A percentile compares a stretch with the other conserved stretches of the same genome.
Evolutionary conservation across 2,797 vertebrate species (phyloP).

Genomic region (Tamandua tetradactyla): DNA sequence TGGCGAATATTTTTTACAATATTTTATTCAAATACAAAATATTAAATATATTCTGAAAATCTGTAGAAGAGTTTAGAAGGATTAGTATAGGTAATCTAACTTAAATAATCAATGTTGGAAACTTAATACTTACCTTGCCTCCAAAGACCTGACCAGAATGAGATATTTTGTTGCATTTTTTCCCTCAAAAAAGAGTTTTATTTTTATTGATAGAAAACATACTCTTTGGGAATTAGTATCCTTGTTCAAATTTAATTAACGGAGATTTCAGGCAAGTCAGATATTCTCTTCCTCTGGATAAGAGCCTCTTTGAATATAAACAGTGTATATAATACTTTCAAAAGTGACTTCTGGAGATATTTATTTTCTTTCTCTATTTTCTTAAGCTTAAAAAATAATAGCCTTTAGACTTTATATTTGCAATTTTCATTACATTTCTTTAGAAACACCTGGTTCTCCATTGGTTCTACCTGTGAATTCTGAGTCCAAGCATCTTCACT

Average conservation of each 20-base stretch:
- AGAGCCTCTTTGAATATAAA: neutral
- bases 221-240: neutral
- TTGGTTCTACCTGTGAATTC: neutral
- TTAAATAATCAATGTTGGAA: neutral
- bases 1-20: neutral
- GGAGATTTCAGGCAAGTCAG: neutral
- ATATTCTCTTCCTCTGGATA: neutral
- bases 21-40: neutral
- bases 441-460: neutral
- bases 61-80: neutral
- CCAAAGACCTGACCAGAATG: neutral
- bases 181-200: neutral
- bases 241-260: neutral
- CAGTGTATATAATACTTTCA: neutral
- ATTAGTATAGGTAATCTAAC: neutral
- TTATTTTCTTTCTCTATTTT: neutral
- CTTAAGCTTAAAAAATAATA: slow-evolving; percentile 11
- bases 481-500: neutral
- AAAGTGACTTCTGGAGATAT: neutral
- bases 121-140: neutral
- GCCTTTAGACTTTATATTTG: neutral
- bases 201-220: neutral
- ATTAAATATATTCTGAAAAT: slow-evolving; percentile 18
- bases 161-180: neutral
- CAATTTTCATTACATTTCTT: neutral